Conservation (phyloP, 2,797 vertebrate species). For the Tragopan temminckii region DNA sequence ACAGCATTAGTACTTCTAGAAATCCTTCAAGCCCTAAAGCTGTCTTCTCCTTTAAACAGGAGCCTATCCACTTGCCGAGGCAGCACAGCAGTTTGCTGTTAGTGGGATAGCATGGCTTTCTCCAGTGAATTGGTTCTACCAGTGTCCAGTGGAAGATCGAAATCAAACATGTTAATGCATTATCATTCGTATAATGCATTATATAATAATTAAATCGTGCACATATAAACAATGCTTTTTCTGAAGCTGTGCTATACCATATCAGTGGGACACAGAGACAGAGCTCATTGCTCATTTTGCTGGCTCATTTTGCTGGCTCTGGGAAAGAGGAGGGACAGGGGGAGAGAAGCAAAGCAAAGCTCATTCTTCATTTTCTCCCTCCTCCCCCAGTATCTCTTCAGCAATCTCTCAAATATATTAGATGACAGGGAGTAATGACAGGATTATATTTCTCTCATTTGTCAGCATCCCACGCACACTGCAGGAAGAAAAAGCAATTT, state of each 20-base stretch:
- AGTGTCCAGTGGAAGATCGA: background rate
- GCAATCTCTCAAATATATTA: background rate
- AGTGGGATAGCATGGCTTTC: background rate
- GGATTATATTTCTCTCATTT: background rate
- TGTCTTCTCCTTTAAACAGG: background rate
- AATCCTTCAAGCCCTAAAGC: background rate
- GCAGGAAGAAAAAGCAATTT: background rate
- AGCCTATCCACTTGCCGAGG: background rate
- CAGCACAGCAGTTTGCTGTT: background rate
- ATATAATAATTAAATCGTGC: too few relatives aligned
- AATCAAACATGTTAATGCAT: background rate
- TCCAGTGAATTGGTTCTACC: background rate
- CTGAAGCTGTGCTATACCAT: background rate
- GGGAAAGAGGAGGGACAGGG: rapidly evolving
- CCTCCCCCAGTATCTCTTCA: background rate
- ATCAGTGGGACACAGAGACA: background rate
- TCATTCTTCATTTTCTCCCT: background rate
- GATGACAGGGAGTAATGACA: background rate
- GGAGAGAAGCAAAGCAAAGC: background rate
- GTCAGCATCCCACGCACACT: background rate
- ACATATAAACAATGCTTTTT: background rate
- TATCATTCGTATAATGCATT: background rate
- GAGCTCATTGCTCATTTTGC: background rate
- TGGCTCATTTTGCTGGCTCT: background rate
- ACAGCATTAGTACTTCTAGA: background rate